Evolutionary conservation across 37 sponge, comb jelly and placozoan genomes (phyloP), one percentile per base, ranked within the genome.

Genomic region (Halichondria panicea): DNA sequence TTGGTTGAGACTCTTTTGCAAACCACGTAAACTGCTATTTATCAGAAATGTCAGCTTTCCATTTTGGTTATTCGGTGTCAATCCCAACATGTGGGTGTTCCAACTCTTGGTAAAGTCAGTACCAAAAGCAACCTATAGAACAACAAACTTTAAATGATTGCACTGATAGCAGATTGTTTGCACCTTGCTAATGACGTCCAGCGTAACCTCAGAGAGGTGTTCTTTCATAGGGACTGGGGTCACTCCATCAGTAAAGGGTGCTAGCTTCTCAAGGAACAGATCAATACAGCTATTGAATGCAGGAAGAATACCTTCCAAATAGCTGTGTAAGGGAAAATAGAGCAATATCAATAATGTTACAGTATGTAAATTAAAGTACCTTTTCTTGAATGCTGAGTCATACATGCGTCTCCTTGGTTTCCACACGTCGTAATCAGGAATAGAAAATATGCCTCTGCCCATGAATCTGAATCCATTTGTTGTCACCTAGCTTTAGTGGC

Each of bases 371-470:
- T n/a, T n/a, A 61, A 15, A 15, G 5, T 72, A 55, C 73, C 73
- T 43, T 39, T 39, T 68, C 21, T 31, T 68, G 24, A 68, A 68
- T 18, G 70, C 44, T 43, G 70, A 25, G 42, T 68, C 70, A 68
- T 68, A 68, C 45, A 43, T 19, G 4, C 40, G 18, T 43, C 70
- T 34, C 42, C 70, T 31, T 18, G 70, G 70, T 39, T 40, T 68
- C 70, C 70, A 68, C 8, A 45, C 8, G 24, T 68, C 46, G 42
- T 68, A 68, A 37, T 68, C 46, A 8, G 40, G 46, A 40, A 68
- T 40, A 40, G 70, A 43, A 13, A 68, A 19, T n/a, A n/a, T n/a
- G n/a, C n/a, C n/a, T n/a, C n/a, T n/a, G n/a, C n/a, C n/a, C n/a
- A n/a, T n/a, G n/a, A n/a, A n/a, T n/a, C n/a, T n/a, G n/a, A 15